These are phyloP conservation scores for Oreonectes daqikongensis DNA, from an alignment of 2,797 vertebrate genomes.

Conservation along the genomic window DNA sequence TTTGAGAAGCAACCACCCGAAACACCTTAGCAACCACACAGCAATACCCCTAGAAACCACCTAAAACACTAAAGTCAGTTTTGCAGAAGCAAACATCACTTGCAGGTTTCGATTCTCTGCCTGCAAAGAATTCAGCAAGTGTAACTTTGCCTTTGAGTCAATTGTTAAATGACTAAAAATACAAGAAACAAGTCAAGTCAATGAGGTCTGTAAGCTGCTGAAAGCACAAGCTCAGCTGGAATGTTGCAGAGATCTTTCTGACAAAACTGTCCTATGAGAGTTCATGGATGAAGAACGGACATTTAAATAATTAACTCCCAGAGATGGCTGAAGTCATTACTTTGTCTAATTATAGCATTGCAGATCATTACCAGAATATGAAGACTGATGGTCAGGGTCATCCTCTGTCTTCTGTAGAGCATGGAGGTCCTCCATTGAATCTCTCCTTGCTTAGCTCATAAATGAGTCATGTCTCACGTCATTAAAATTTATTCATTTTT, in stretches of 20 bases:
- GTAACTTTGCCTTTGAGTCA: neutral
- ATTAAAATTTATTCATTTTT: neutral
- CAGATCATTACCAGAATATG: conserved; percentile 53
- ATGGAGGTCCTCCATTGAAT: conserved; percentile 15
- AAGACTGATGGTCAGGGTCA: conserved; percentile 53
- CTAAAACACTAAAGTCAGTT: neutral
- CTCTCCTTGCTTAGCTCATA: neutral
- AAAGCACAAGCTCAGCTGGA: conserved; percentile 14
- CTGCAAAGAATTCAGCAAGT: neutral
- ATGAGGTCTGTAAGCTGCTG: neutral
- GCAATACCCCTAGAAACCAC: neutral
- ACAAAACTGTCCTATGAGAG: conserved; percentile 25
- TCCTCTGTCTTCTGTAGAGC: conserved; percentile 33
- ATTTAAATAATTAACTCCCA: conserved; percentile 56
- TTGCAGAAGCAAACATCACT: neutral
- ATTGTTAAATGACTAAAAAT: no score
- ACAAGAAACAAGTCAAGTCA: neutral
- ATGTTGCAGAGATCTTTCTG: neutral
- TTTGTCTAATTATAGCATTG: conserved; percentile 54
- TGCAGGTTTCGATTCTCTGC: neutral
- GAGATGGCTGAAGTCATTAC: conserved; percentile 53
- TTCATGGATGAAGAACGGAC: conserved; percentile 45
- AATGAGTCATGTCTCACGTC: neutral
- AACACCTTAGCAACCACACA: neutral
- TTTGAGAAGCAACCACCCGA: neutral